Conservation (phyloP, 2,113 vertebrate species). For the Phalacrocorax pelagicus region DNA sequence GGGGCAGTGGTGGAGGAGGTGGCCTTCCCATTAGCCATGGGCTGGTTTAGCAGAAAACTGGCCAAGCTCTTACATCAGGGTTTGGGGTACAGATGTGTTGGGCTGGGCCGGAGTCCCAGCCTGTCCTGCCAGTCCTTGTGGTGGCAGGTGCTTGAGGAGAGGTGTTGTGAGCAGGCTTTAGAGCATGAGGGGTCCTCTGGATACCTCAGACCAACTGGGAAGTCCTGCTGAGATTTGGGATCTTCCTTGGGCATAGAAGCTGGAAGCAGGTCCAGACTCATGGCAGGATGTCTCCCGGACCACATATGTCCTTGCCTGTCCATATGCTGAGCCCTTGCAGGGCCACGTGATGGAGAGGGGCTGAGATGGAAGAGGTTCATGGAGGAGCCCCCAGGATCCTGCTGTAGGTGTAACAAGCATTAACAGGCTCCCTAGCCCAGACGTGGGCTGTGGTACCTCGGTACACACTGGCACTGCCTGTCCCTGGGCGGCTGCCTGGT, state of each 20-base stretch:
- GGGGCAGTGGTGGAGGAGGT: too few relatives aligned
- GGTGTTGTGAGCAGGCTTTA: neutral
- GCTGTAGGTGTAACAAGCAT: neutral
- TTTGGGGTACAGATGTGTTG: neutral
- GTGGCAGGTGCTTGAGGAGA: neutral
- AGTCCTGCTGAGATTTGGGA: neutral
- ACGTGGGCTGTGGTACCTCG: rapidly evolving
- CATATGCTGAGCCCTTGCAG: rapidly evolving
- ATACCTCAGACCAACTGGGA: neutral
- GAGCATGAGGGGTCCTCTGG: rapidly evolving
- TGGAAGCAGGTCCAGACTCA: neutral
- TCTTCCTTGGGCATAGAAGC: neutral
- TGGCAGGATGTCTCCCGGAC: neutral
- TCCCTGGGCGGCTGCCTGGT: neutral
- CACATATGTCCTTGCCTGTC: rapidly evolving
- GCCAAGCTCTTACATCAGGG: neutral
- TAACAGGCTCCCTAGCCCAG: neutral
- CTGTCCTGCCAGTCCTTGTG: neutral
- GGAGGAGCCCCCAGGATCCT: neutral
- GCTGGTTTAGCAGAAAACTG: neutral
- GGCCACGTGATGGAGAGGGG: neutral
- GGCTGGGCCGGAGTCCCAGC: neutral
- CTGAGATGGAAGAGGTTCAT: neutral
- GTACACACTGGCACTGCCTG: neutral
- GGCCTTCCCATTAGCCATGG: rapidly evolving